These are phyloP conservation scores for Drosophila helvetica DNA, from an alignment of 2,888 invertebrate genomes.

Conservation along the genomic window DNA sequence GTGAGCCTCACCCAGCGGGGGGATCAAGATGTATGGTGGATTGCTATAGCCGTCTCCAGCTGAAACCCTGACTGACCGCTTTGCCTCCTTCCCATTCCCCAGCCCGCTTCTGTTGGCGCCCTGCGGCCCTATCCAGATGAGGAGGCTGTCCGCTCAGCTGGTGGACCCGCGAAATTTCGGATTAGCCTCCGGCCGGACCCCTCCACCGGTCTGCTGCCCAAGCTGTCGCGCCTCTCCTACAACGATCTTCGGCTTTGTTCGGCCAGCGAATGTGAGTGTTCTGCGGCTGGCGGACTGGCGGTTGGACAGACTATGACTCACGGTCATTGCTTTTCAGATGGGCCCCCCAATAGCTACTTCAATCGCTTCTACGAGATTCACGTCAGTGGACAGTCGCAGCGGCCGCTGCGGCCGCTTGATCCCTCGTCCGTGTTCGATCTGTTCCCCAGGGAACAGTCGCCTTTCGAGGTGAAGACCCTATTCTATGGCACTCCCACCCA, in stretches of 20 bases:
- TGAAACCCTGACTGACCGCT: slow-evolving; percentile 12
- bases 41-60: slow-evolving; percentile 5
- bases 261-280: slow-evolving; percentile 61
- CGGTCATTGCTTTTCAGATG: slow-evolving; percentile 40
- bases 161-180: slow-evolving; percentile 46
- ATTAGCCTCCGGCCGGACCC: slow-evolving; percentile 43
- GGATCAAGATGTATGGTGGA: slow-evolving; percentile 44
- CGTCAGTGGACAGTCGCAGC: background rate
- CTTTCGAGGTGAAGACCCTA: slow-evolving; percentile 37
- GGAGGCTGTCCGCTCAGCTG: slow-evolving; percentile 3
- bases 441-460: slow-evolving; percentile 7
- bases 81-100: slow-evolving; percentile 8
- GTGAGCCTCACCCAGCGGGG: slow-evolving; percentile 57
- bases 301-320: background rate
- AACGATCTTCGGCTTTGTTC: slow-evolving; percentile 53
- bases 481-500: slow-evolving; percentile 5
- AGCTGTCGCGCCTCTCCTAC: slow-evolving; percentile 43
- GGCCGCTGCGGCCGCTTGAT: background rate
- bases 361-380: slow-evolving; percentile 55
- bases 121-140: slow-evolving; percentile 58
- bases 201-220: slow-evolving; percentile 47
- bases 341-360: slow-evolving; percentile 36
- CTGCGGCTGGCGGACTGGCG: background rate
- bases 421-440: background rate
- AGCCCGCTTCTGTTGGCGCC: slow-evolving; percentile 54